Evolutionary conservation across 2,797 vertebrate genomes (phyloP), one percentile per base, ranked within the genome.

Genomic region (Chelon labrosus): DNA sequence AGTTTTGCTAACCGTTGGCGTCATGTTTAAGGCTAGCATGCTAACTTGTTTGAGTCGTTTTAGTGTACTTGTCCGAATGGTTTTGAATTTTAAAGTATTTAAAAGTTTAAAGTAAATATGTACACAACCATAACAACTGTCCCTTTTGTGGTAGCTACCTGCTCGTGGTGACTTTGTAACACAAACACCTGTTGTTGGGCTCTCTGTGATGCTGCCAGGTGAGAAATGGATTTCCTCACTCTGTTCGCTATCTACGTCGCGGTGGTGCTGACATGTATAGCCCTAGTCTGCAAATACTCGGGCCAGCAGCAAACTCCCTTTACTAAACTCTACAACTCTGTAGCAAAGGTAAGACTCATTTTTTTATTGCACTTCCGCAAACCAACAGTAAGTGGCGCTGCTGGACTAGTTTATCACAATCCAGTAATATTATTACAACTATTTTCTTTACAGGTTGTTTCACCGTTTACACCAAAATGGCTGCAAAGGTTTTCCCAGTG

Each of bases 221-320:
- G 83, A 71, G 65, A 60, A 72, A 99, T 99, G 97, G 97, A 99
- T 44, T 99, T 99, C 84, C 92, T 99, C 82, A 91, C 91, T 1
- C 93, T 99, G 16, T 97, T 99, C 79, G 61, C 88, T 0, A 17
- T 96, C 22, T 99, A 99, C 79, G 70, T 97, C 39, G 63, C 73
- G 1, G 78, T 92, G n/a, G 80, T 98, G 65, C 79, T 97, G 17
- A 22, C 90, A 0, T 77, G 92, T 42, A 74, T 93, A 0, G 77
- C 84, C 2, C 61, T 94, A 0, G 92, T 97, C 39, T 98, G 94
- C 66, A 93, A 79, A 71, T 95, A 95, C 80, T 95, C 95, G 0
- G 92, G 93, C 4, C 91, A 88, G 53, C 88, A 91, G 44, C 86
- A 92, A 46, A 93, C 79, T 35, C 92, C 93, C 0, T 77, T 95